Evolutionary conservation across 2,113 vertebrate species (phyloP).

Genomic region (Neodon shergylaensis): DNA sequence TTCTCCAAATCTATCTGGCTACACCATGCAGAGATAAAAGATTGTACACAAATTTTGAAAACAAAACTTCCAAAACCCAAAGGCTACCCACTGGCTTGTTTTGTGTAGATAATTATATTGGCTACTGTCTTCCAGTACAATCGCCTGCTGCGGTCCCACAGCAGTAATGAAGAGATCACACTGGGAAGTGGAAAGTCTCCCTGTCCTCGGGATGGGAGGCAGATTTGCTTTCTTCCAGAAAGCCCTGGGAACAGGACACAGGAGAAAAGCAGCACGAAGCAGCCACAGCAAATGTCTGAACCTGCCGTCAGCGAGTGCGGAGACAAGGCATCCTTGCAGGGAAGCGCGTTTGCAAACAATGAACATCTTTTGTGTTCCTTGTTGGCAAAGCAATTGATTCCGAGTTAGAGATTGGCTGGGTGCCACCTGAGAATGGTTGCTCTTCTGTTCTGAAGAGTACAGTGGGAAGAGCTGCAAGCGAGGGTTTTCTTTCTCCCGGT

Average conservation of each 20-base stretch:
- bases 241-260: not conserved
- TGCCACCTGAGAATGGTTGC: constrained; percentile 82
- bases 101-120: constrained; percentile 71
- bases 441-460: constrained; percentile 81
- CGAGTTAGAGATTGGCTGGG: constrained; percentile 85
- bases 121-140: constrained; percentile 77
- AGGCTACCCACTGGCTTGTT: constrained; percentile 59
- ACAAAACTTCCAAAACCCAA: constrained; percentile 15
- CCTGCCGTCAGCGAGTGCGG: constrained; percentile 74
- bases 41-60: constrained; percentile 23
- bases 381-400: constrained; percentile 88
- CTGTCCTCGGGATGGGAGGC: constrained; percentile 76
- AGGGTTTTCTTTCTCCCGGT: constrained; percentile 78
- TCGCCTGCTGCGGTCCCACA: constrained; percentile 72
- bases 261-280: constrained; percentile 39
- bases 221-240: constrained; percentile 64
- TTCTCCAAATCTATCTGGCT: constrained; percentile 2
- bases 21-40: constrained; percentile 52
- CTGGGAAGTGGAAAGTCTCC: constrained; percentile 83
- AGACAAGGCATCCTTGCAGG: constrained; percentile 79
- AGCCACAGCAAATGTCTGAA: constrained; percentile 70
- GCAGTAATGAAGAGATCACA: constrained; percentile 83
- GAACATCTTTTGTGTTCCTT: constrained; percentile 87
- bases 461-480: constrained; percentile 74
- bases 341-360: constrained; percentile 87